These are phyloP conservation scores for Taeniopygia guttata DNA, from an alignment of 2,797 vertebrate genomes.

Conservation along the genomic window DNA sequence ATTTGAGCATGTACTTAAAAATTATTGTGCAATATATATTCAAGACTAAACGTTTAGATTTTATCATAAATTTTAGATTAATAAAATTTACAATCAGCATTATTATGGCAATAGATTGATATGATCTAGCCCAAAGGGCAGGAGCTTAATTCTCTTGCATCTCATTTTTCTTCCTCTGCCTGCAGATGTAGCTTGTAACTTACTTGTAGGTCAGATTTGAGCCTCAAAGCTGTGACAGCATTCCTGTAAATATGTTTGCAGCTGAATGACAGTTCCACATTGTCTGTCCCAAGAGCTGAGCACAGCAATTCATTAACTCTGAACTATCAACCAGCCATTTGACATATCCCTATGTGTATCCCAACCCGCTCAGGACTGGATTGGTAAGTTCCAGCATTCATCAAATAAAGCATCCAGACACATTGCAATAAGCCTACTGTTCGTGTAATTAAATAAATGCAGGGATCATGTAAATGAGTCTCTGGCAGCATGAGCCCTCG, in stretches of 20 bases:
- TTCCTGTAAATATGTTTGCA: neutral
- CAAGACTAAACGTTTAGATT: neutral
- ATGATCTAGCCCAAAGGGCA: neutral
- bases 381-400: neutral
- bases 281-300: neutral
- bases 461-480: neutral
- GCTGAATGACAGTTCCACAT: neutral
- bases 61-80: neutral
- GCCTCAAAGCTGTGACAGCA: neutral
- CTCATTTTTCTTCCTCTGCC: neutral
- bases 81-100: neutral
- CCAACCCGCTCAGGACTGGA: neutral
- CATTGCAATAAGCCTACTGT: neutral
- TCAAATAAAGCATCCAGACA: neutral
- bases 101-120: neutral
- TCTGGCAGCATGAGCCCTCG: neutral
- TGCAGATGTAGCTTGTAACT: neutral
- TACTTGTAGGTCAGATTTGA: neutral
- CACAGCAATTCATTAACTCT: neutral
- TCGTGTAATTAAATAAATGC: neutral
- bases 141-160: neutral
- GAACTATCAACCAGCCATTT: neutral
- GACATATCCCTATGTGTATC: neutral
- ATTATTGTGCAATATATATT: neutral
- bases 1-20: neutral